Evolutionary conservation across 1,140 invertebrate species (phyloP), one percentile per base, ranked within the genome.

Genomic region (Lepidostoma basale): DNA sequence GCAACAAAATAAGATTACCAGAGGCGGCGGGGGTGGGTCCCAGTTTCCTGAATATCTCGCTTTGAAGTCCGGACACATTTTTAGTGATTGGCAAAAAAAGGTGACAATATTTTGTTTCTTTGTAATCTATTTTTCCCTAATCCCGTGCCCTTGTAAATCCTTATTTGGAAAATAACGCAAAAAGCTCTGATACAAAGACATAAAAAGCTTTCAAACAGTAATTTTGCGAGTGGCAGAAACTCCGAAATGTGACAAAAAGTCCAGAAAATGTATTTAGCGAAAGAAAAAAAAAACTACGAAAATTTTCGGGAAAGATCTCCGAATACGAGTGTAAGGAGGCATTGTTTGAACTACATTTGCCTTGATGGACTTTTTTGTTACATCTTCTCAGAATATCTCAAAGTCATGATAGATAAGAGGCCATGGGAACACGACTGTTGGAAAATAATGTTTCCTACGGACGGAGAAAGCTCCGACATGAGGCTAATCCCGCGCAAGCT

Each of bases 291-390:
- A n/a, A n/a, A n/a, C n/a, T n/a, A n/a, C n/a, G 33, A 36, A n/a
- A 9, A 12, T 36, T 36, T 36, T 36, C 33, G 33, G 33, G 2
- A n/a, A 36, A 36, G 33, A 36, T 36, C 47, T 52, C 20, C 47
- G 12, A 10, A 30, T 33, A 30, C 23, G 23, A 25, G 22, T 23
- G 16, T 20, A 45, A 45, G 44, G 23, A 23, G 20, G 14, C 4
- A 58, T 58, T 33, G 52, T 22, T 58, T 58, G 4, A 30, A 33
- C 25, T n/a, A 30, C 52, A 58, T 58, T 58, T 58, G 3, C 52
- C 26, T 28, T 33, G 52, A 58, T 58, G 52, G 22, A 12, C 52
- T 33, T 58, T 58, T 58, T 58, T 58, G 52, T 16, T n/a, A 30
- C 33, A 58, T 58, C 52, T 28, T 16, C 14, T 10, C 3, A 3